These are phyloP conservation scores for Clusia tigrina DNA, from an alignment of 2,888 invertebrate species.

Conservation along the genomic window DNA sequence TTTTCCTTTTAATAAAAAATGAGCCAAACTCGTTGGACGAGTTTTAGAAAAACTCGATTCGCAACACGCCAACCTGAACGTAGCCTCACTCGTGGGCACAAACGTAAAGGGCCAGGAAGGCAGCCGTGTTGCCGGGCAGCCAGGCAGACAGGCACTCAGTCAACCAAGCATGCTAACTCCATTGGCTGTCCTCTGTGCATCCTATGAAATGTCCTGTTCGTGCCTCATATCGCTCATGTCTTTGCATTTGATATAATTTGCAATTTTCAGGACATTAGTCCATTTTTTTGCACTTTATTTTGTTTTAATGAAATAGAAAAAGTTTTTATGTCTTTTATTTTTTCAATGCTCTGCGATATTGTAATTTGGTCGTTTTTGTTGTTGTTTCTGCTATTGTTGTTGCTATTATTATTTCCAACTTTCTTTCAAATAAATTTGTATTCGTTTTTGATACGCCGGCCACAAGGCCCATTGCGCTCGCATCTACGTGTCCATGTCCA, in stretches of 20 bases:
- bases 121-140: background rate
- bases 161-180: background rate
- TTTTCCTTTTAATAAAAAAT: constrained; percentile 2
- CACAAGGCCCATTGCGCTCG: constrained; percentile 40
- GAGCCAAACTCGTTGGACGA: background rate
- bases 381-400: constrained; percentile 12
- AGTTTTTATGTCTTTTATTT: constrained; percentile 22
- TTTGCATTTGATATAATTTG: constrained; percentile 8
- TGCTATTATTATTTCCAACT: constrained; percentile 31
- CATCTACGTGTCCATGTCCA: background rate
- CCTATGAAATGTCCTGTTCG: background rate
- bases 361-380: constrained; percentile 53
- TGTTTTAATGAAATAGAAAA: constrained; percentile 6
- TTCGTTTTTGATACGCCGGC: constrained; percentile 54
- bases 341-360: constrained; percentile 48
- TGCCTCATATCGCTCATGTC: background rate
- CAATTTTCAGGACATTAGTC: background rate
- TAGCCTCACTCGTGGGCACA: background rate
- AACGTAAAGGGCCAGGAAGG: no score
- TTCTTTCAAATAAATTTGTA: constrained; percentile 57
- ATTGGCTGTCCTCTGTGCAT: background rate
- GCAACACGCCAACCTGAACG: background rate
- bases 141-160: background rate
- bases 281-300: background rate
- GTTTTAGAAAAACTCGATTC: no score